These are phyloP conservation scores for Shargacucullia verbasci DNA, from an alignment of 2,888 invertebrate species.

Conservation along the genomic window DNA sequence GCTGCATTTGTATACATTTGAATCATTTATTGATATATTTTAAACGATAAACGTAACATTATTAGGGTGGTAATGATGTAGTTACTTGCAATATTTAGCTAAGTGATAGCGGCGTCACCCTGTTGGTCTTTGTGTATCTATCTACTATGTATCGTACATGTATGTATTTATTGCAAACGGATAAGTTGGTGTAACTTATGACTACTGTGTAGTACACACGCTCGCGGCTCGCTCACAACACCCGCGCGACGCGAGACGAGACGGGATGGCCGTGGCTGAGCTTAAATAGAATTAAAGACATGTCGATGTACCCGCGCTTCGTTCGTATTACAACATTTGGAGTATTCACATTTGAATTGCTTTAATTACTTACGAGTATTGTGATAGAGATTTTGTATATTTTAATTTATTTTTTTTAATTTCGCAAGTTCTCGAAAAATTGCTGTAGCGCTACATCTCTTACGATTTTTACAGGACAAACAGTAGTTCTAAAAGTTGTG, in stretches of 20 bases:
- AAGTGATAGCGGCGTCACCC: slow-evolving; percentile 78
- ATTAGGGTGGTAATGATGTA: slow-evolving; percentile 83
- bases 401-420: slow-evolving; percentile 89
- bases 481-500: slow-evolving; percentile 84
- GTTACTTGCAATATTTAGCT: slow-evolving; percentile 85
- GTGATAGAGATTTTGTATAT: slow-evolving; percentile 90
- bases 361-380: slow-evolving; percentile 90
- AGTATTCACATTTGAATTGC: slow-evolving; percentile 89
- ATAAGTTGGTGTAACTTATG: slow-evolving; percentile 70
- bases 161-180: slow-evolving; percentile 74
- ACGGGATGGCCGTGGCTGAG: slow-evolving; percentile 52
- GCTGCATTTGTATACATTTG: slow-evolving; percentile 76
- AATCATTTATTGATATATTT: slow-evolving; percentile 79
- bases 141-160: slow-evolving; percentile 69
- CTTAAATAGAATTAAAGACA: slow-evolving; percentile 62
- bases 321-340: slow-evolving; percentile 85
- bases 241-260: slow-evolving; percentile 17
- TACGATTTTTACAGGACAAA: slow-evolving; percentile 80
- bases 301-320: slow-evolving; percentile 76
- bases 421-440: slow-evolving; percentile 85
- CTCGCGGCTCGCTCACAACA: slow-evolving; percentile 55
- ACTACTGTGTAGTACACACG: slow-evolving; percentile 78
- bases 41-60: slow-evolving; percentile 72
- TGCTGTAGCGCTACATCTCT: slow-evolving; percentile 85
- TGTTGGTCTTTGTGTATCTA: slow-evolving; percentile 71